Conservation (phyloP, 2,797 vertebrate genomes). For the Trichosurus vulpecula region DNA sequence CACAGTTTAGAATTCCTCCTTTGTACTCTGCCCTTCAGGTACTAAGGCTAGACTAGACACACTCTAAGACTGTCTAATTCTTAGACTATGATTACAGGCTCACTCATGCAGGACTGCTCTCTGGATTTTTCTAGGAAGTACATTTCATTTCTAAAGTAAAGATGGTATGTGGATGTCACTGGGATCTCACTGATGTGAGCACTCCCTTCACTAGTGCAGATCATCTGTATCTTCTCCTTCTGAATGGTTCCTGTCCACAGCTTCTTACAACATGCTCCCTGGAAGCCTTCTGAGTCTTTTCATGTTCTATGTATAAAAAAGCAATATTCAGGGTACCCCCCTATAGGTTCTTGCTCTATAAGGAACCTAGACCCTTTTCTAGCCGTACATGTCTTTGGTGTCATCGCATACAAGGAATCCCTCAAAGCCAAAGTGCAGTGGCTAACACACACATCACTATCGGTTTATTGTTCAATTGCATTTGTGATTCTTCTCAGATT, state of each 20-base stretch:
- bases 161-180: background rate
- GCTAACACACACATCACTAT: too few species aligned
- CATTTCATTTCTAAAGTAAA: background rate
- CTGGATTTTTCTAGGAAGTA: background rate
- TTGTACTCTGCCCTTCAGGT: background rate
- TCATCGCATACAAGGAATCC: too few species aligned
- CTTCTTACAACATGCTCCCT: too few species aligned
- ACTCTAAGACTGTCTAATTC: background rate
- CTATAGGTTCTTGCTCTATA: background rate
- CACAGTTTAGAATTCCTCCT: background rate
- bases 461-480: background rate
- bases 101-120: background rate
- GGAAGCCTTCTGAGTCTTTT: background rate
- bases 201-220: background rate
- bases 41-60: background rate
- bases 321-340: background rate
- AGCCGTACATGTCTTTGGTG: too few species aligned
- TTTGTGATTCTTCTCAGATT: background rate
- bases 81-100: background rate
- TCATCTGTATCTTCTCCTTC: background rate
- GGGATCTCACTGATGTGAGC: background rate
- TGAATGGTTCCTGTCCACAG: background rate
- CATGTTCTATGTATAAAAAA: background rate
- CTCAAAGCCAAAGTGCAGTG: too few species aligned
- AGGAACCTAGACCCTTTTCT: background rate